Conservation (phyloP, 2,113 vertebrate species). For the Trinectes maculatus region DNA sequence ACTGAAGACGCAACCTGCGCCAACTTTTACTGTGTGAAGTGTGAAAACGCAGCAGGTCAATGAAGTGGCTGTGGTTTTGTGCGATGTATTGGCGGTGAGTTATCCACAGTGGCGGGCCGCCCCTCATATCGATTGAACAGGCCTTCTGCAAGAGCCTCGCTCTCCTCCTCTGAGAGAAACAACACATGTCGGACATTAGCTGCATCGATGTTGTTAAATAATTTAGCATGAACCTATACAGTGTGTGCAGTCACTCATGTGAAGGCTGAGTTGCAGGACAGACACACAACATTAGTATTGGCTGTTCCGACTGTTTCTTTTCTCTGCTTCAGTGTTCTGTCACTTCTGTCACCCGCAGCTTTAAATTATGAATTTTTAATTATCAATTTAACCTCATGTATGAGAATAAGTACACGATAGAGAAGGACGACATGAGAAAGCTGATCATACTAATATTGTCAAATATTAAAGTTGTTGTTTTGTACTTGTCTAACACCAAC, state of each 20-base stretch:
- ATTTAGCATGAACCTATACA: constrained; percentile 64
- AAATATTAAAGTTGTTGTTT: neutral
- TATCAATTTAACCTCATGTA: no score
- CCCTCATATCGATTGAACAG: constrained; percentile 63
- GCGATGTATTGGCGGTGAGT: constrained; percentile 49
- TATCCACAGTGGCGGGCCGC: constrained; percentile 53
- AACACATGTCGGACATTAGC: constrained; percentile 73
- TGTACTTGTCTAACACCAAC: neutral
- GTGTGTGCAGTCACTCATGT: constrained; percentile 59
- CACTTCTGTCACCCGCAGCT: neutral
- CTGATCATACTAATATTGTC: neutral
- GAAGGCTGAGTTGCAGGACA: constrained; percentile 34
- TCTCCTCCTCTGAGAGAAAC: constrained; percentile 62
- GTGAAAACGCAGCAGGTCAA: constrained; percentile 46
- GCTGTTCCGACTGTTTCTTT: constrained; percentile 21
- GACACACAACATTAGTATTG: constrained; percentile 38
- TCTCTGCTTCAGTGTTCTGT: constrained; percentile 10
- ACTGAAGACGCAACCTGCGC: neutral
- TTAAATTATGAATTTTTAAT: neutral
- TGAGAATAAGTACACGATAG: neutral
- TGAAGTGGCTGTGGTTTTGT: constrained; percentile 21
- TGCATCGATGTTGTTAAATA: constrained; percentile 72
- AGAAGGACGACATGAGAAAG: neutral
- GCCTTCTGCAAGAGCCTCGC: constrained; percentile 53
- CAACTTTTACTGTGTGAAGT: constrained; percentile 10